phyloP scores from a whole-genome alignment of 2,888 invertebrate genomes.

The Ecliptopera silaceata region DNA sequence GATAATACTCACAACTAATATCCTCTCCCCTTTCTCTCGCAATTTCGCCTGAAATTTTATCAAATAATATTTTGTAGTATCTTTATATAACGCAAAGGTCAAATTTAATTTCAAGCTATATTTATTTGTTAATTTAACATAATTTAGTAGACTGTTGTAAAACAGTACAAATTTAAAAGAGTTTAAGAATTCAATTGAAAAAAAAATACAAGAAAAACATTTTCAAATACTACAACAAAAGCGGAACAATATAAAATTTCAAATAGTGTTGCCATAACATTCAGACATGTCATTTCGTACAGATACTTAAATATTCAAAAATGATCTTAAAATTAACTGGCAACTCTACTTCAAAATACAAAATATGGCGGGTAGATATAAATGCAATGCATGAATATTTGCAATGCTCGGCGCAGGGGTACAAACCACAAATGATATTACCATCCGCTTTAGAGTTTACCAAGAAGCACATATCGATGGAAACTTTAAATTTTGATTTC shows the following conservation, averaged over 20 bases:
- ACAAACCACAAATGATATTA: constrained; percentile 76
- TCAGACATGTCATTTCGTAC: constrained; percentile 3
- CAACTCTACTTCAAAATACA: constrained; percentile 46
- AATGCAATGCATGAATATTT: constrained; percentile 71
- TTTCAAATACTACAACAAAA: constrained; percentile 68
- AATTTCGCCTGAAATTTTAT: constrained; percentile 86
- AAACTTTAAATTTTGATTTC: constrained; percentile 50
- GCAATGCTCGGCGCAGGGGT: constrained; percentile 71
- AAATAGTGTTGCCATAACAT: constrained; percentile 48
- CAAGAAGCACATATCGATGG: constrained; percentile 80
- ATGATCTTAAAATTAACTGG: constrained; percentile 35
- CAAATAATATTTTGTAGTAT: constrained; percentile 33
- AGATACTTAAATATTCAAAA: constrained; percentile 3
- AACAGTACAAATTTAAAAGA: background rate
- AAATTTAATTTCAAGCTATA: constrained; percentile 17
- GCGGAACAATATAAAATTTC: constrained; percentile 63
- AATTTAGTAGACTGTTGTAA: constrained; percentile 7
- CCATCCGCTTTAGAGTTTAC: constrained; percentile 82
- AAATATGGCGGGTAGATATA: constrained; percentile 54
- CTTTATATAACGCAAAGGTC: background rate
- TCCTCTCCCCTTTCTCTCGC: constrained; percentile 89
- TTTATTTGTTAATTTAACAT: constrained; percentile 8
- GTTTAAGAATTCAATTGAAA: background rate
- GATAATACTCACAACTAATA: constrained; percentile 87
- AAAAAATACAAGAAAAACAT: constrained; percentile 10